Base-by-base conservation (phyloP, 1,140 invertebrate genomes). In the Amyelois transitella region DNA sequence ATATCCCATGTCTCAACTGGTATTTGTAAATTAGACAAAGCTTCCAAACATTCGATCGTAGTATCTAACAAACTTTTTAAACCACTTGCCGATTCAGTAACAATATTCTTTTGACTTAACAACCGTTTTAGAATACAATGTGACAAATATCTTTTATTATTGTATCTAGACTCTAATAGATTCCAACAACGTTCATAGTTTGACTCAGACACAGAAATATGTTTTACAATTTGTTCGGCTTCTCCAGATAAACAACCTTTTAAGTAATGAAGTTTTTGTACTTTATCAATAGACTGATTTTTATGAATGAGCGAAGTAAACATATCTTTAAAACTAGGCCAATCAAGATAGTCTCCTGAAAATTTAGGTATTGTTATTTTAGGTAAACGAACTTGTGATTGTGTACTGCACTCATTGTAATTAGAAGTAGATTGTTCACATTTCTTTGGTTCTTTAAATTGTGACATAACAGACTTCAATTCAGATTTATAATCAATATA, bases 201-300 rank as follows among this genome's bases (percentile, higher is more conserved):
- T 6, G n/a, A 18, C 5, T 47, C 51, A 3, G 12, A 8, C 4
- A 53, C 43, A 2, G 51, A 20, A 8, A 50, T 43, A 43, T 53
- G 25, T 7, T 51, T 52, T 6, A 59, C 18, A 7, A 59, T 7
- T 43, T 59, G 43, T 22, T 59, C 57, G 10, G 57, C 57, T 47
- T 57, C 55, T 1, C 49, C 55, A 12, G 49, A 17, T 18, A 57
- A 44, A 32, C 25, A 28, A 6, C 48, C 10, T 24, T 57, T 57
- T 22, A 57, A 57, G 25, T 56, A 56, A 51, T 56, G 54, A 21
- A 56, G 17, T 18, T 56, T 56, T 44, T 56, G 54, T 2, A 56
- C 55, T n/a, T 57, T 49, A 17, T 51, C 55, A 18, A 59, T 17
- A 10, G 32, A n/a, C 2, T 18, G 8, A 52, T 52, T 52, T 52